Base-by-base conservation (phyloP, 2,797 vertebrate species). In the Clarias platycephalus region DNA sequence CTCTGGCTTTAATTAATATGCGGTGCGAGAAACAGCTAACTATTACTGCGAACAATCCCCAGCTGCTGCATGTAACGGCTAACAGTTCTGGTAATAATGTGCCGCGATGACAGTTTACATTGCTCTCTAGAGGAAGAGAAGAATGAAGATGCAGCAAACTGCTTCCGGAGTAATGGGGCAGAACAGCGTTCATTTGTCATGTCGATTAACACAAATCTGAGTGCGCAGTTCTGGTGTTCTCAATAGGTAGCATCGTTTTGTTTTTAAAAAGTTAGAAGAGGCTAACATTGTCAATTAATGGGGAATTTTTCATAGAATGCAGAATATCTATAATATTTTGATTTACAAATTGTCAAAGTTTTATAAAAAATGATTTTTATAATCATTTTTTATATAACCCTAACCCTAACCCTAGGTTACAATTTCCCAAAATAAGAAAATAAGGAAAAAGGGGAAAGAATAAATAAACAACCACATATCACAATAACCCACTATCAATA, bases 201-300 rank as follows among this genome's bases (percentile, higher is more conserved):
- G 28, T 86, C 83, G 89, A 89, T 90, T 87, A 86, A 85, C 75
- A 81, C 63, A 67, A 37, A 58, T 60, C 74, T 10, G 55, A 60
- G 20, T 15, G 20, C 28, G 55, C 72, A 31, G 26, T 64, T 49
- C 60, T 22, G n/a, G 18, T 49, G 44, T 28, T 31, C 28, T 37
- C 82, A 34, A 53, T 20, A 22, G 16, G 71, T 8, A 26, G 7
- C 71, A 55, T 22, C 53, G 22, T 31, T 57, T 74, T 9, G 53
- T 18, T 74, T 74, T 26, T 5, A 28, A 55, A 28, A 31, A 57
- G 16, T 28, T 26, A 8, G 26, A 75, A 20, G 49, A 26, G 13
- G 15, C 1, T 16, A 16, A 72, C 12, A 15, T 13, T 15, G 2
- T 24, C 24, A 1, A 1, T 49, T 49, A 53, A 53, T 9, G 5